These are phyloP conservation scores for Hafferia zeledoni DNA, from an alignment of 2,797 vertebrate species.

Conservation along the genomic window DNA sequence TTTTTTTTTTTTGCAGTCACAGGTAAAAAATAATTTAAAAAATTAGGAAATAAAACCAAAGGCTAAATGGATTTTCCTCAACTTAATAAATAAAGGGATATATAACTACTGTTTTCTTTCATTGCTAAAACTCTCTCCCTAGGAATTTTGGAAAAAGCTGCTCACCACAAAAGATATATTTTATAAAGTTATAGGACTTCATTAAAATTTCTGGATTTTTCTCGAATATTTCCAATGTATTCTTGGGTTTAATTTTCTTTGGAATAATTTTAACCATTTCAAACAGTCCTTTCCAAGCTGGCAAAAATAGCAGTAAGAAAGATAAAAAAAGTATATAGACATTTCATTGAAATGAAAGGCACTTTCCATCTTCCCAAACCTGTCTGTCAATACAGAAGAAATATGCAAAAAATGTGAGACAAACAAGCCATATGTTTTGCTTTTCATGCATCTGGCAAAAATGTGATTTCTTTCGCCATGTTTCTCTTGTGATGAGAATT, in stretches of 20 bases:
- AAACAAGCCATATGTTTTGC: slow-evolving; percentile 66
- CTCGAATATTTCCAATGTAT: background rate
- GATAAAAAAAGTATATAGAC: background rate
- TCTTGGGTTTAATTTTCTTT: background rate
- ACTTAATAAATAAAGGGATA: background rate
- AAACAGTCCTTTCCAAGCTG: background rate
- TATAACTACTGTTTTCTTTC: background rate
- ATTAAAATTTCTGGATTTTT: background rate
- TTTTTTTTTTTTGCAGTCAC: background rate
- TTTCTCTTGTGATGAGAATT: slow-evolving; percentile 48
- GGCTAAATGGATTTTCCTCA: background rate
- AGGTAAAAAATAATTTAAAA: background rate
- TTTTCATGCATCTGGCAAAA: slow-evolving; percentile 64
- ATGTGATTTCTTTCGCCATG: slow-evolving; percentile 50
- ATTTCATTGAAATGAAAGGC: slow-evolving; percentile 12
- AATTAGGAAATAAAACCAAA: background rate
- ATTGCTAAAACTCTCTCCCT: background rate
- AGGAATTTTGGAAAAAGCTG: background rate
- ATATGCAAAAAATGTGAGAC: slow-evolving; percentile 51
- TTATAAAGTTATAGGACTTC: background rate
- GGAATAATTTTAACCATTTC: background rate
- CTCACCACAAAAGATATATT: rapidly evolving
- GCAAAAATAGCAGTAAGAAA: background rate
- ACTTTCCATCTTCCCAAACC: slow-evolving; percentile 37
- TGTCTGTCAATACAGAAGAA: slow-evolving; percentile 49